Evolutionary conservation across 2,797 vertebrate species (phyloP).

Genomic region (Betta splendens): DNA sequence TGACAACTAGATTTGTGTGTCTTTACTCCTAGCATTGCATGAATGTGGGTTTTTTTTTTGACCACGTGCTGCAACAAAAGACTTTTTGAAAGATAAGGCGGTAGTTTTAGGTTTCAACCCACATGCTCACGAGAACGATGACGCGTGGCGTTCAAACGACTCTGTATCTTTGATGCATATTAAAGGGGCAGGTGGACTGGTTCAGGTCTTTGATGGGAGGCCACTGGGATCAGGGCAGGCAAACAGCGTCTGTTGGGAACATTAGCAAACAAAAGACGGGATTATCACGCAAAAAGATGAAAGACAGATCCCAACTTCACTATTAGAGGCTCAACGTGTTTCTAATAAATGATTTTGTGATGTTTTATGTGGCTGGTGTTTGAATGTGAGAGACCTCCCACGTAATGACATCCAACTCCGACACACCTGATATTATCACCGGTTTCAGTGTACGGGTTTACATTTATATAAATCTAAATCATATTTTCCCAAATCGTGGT

Average conservation of each 20-base stretch:
- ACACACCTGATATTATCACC: conserved; percentile 7
- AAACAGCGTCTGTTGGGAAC: conserved; percentile 51
- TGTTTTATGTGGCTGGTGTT: neutral
- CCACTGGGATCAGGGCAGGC: conserved; percentile 52
- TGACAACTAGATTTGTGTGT: conserved; percentile 30
- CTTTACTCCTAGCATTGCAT: conserved; percentile 23
- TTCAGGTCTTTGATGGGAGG: conserved; percentile 65
- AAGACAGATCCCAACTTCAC: no score
- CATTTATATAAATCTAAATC: conserved; percentile 32
- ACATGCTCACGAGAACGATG: conserved; percentile 48
- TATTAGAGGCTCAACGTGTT: no score
- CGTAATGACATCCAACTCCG: conserved; percentile 19
- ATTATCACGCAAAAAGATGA: conserved; percentile 32
- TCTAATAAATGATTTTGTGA: neutral
- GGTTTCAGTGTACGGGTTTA: conserved; percentile 13
- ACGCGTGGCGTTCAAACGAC: conserved; percentile 56
- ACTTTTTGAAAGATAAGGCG: conserved; percentile 50
- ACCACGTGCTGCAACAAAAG: conserved; percentile 58
- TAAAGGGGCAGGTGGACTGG: conserved; percentile 67
- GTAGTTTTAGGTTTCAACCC: conserved; percentile 58
- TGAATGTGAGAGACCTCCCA: conserved; percentile 7
- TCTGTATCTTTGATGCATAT: conserved; percentile 72
- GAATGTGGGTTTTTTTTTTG: conserved; percentile 42
- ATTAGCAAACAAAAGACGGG: conserved; percentile 48
- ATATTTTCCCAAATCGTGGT: conserved; percentile 7